Conservation (phyloP, 2,113 vertebrate genomes). For the Anthoscopus minutus region DNA sequence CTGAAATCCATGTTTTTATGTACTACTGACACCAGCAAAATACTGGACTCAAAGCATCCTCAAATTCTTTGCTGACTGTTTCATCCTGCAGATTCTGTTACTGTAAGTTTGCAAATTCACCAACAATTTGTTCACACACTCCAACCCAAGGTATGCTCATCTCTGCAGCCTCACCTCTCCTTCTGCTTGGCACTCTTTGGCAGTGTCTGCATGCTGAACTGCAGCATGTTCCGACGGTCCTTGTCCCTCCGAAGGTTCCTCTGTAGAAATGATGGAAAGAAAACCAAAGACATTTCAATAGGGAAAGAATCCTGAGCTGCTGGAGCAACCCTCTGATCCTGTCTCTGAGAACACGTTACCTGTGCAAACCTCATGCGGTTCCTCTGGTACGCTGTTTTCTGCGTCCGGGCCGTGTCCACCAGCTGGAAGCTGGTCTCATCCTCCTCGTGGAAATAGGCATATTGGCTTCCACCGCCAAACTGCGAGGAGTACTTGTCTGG, state of each 20-base stretch:
- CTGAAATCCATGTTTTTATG: neutral
- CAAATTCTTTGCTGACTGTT: neutral
- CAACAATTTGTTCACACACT: neutral
- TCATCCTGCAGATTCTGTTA: neutral
- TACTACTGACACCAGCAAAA: neutral
- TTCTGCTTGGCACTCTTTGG: slow-evolving; percentile 99
- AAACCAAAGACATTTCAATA: neutral
- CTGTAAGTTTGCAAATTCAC: neutral
- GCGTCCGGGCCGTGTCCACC: slow-evolving; percentile 93
- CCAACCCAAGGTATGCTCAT: rapidly evolving
- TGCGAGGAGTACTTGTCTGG: slow-evolving; percentile 96
- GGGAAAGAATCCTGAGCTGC: neutral
- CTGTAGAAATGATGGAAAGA: slow-evolving; percentile 32
- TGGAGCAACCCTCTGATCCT: rapidly evolving
- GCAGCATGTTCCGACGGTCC: slow-evolving; percentile 91
- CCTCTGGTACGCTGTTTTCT: slow-evolving; percentile 97
- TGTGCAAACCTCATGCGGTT: slow-evolving; percentile 98
- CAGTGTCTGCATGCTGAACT: slow-evolving; percentile 96
- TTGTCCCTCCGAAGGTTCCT: slow-evolving; percentile 96
- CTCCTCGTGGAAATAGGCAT: slow-evolving; percentile 97
- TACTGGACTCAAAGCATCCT: rapidly evolving
- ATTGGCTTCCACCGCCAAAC: slow-evolving; percentile 95
- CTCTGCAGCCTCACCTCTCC: slow-evolving; percentile 79
- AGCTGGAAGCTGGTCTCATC: slow-evolving; percentile 97
- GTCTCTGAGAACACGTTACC: slow-evolving; percentile 55